Evolutionary conservation across 2,797 vertebrate species (phyloP), one percentile per base, ranked within the genome.

Genomic region (Acropternis orthonyx): DNA sequence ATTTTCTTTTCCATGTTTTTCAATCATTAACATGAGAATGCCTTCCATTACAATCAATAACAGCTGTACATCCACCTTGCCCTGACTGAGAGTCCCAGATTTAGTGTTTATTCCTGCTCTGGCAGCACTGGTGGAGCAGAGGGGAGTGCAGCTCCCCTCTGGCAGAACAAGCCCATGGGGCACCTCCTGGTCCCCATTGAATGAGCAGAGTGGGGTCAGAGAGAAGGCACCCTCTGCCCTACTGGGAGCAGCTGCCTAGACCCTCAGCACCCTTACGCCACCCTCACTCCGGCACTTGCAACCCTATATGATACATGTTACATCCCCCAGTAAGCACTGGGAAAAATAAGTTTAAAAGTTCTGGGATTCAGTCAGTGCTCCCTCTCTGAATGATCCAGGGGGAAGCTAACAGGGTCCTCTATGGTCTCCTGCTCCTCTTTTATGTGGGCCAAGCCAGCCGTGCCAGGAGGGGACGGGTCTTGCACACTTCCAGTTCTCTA

Each of bases 401-500:
- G 19, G 30, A 72, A n/a, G 51, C 3, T 68, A 27, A 49, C 0
- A 0, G 34, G 36, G 10, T 20, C 6, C 3, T 34, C 75, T 44
- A 1, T 32, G 63, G 30, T 34, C 39, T 71, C 9, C 46, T 28
- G 1, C 18, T 56, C 8, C 41, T 32, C 63, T 32, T 68, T 72
- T 41, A 39, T 6, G 2, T 1, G 1, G 65, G 24, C 21, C 49
- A 39, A 34, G 23, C 14, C 24, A 80, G 26, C 28, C 0, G 0
- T 76, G 39, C 14, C 32, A 34, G 34, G 28, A 27, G 19, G 18
- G 19, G 5, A 59, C 1, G 2, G 39, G n/a, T 32, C 74, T 27
- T 39, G 11, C 23, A 24, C 5, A 3, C 10, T 59, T 22, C 36
- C 58, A 52, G 32, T 43, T 46, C 1, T 3, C 20, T 1, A 1